A percentile compares a stretch with the other conserved stretches of the same genome.
phyloP scores from a whole-genome alignment of 2,113 vertebrate genomes.

The Passer montanus region DNA sequence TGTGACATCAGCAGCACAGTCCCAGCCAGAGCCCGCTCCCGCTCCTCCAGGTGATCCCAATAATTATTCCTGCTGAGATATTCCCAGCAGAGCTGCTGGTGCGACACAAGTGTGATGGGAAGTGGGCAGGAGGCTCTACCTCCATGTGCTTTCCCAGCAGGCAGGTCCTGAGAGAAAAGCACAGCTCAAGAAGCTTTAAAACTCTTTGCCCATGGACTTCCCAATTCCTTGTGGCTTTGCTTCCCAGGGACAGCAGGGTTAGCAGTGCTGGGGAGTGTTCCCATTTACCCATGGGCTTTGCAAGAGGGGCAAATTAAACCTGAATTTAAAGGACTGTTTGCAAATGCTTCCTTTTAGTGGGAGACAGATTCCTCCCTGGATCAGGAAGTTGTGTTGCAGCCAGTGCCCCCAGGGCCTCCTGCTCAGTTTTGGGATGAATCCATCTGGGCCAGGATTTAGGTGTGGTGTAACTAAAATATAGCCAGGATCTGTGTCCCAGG shows the following conservation, averaged over 20 bases:
- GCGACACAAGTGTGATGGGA: background rate
- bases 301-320: background rate
- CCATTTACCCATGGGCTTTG: background rate
- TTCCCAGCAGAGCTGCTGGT: background rate
- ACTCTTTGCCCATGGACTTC: background rate
- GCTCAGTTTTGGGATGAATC: background rate
- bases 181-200: background rate
- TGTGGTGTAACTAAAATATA: background rate
- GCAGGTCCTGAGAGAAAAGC: background rate
- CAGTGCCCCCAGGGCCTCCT: background rate
- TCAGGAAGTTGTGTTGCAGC: fast-evolving
- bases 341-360: background rate
- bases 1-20: background rate
- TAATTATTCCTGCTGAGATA: background rate
- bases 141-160: background rate
- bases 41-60: background rate
- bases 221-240: background rate
- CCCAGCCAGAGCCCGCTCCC: background rate
- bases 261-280: background rate
- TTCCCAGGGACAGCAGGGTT: background rate
- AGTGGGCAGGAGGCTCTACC: background rate
- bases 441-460: background rate
- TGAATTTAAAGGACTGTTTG: background rate
- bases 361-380: background rate
- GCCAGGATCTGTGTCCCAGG: background rate